Base-by-base conservation (phyloP, 1,140 invertebrate species). In the Philopotamus ludificatus region DNA sequence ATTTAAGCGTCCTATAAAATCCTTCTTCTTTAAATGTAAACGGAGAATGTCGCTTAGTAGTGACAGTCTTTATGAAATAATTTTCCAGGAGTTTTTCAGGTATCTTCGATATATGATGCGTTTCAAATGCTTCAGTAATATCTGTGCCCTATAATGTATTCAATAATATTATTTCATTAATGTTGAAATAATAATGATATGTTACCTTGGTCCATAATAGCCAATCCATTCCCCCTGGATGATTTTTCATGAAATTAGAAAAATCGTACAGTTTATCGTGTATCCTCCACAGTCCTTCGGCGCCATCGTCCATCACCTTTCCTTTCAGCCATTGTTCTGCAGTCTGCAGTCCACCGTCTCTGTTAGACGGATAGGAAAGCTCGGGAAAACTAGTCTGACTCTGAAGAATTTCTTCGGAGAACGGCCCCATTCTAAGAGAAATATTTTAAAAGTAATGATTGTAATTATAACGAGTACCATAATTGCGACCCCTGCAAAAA, bases 191-290 rank as follows among this genome's bases (percentile, higher is more conserved):
- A 34, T 34, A 34, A 34, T 12, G 28, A 34, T 34, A 12, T 12
- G 12, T 49, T 73, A 86, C 86, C 76, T 86, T 85, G 1, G 89
- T 90, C 2, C 87, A 61, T 60, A 81, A 71, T 3, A 93, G 74
- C 90, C 91, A 93, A 71, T 90, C 86, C 8, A 74, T 50, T n/a
- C 92, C 91, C 23, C 92, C 92, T 15, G 92, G 92, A 81, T 94
- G 92, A 16, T 72, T 81, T 0, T 82, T 66, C 0, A 87, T 75
- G 71, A 91, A 94, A 15, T 80, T 76, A 3, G 76, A 80, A 10
- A 94, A 78, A 74, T 94, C 87, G 73, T 94, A 94, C 0, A 94
- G 79, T 45, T 81, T 80, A 75, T 93, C 83, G 67, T 86, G 82
- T 10, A 94, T 82, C 59, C 92, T 79, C 92, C 92, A 94, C 0